Evolutionary conservation across 2,888 invertebrate species (phyloP), one percentile per base, ranked within the genome.

Genomic region (Chironomus tentans): DNA sequence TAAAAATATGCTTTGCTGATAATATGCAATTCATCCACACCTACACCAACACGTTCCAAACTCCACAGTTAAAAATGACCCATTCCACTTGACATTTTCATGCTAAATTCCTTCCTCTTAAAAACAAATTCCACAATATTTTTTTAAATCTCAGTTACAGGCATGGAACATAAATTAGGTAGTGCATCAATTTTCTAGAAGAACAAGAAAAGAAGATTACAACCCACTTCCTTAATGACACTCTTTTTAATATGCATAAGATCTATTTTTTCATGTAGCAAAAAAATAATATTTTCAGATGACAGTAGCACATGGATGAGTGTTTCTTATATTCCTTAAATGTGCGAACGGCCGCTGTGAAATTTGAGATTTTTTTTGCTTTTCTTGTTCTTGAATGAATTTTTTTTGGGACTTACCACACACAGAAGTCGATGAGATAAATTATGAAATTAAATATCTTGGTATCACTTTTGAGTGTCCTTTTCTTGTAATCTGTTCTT

Each of bases 171-270:
- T 56, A 18, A 56, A 56, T 56, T 7, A 56, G 56, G 56, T 56
- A 56, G 15, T 56, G 56, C 56, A 56, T 56, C 38, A 38, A 38
- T 38, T 38, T 56, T 56, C 15, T 18, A 56, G 18, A 56, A 56
- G 38, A 38, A n/a, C n/a, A n/a, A n/a, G n/a, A n/a, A n/a, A 38
- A 70, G 2, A n/a, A 69, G 56, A 15, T n/a, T 50, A 70, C 68
- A 74, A 46, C 74, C 68, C 74, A 74, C 74, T 74, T 74, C 74
- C 74, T 74, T 65, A 22, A 68, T 15, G 68, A 68, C 38, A 65
- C 65, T 24, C 65, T 65, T 56, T 56, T 56, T 10, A 38, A 38
- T 38, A 38, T 38, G 38, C 38, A 38, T 10, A 38, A 38, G 10
- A 38, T 56, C 56, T 56, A 15, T 56, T 18, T 56, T 24, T 71